A percentile compares a stretch with the other conserved stretches of the same genome.
Evolutionary conservation across 1,140 invertebrate genomes (phyloP).

Genomic region (Lepidotrigona ventralis): DNA sequence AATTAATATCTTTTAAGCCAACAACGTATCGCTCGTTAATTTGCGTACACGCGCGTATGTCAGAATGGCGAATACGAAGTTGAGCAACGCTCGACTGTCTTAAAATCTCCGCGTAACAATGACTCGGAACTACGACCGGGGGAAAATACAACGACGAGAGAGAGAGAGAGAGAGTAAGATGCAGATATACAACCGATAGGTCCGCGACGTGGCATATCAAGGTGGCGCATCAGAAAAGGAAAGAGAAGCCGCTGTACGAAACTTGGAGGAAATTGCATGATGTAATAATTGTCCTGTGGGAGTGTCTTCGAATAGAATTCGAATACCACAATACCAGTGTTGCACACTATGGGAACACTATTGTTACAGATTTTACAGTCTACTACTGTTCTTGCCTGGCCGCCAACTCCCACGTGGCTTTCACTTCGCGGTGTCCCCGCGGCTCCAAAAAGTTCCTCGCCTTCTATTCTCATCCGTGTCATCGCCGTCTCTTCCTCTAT

Average conservation of each 20-base stretch:
- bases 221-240: conserved; percentile 50
- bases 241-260: conserved; percentile 39
- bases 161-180: conserved; percentile 1
- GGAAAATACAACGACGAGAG: conserved; percentile 1
- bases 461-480: conserved; percentile 32
- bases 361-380: conserved; percentile 80
- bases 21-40: neutral
- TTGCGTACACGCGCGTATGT: too few relatives aligned
- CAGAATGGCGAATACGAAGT: neutral
- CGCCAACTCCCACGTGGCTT: conserved; percentile 77
- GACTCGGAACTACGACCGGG: neutral
- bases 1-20: neutral
- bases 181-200: conserved; percentile 55
- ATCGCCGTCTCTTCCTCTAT: conserved; percentile 22
- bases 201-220: conserved; percentile 54
- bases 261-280: conserved; percentile 77
- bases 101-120: conserved; percentile 27
- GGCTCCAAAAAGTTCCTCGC: conserved; percentile 57
- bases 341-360: conserved; percentile 79
- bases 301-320: conserved; percentile 71
- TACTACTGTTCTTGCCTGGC: conserved; percentile 70
- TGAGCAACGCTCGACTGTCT: neutral
- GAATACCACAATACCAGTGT: conserved; percentile 74
- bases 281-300: conserved; percentile 79
- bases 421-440: conserved; percentile 76